phyloP scores from a whole-genome alignment of 2,888 invertebrate genomes.

The Pterostichus madidus region DNA sequence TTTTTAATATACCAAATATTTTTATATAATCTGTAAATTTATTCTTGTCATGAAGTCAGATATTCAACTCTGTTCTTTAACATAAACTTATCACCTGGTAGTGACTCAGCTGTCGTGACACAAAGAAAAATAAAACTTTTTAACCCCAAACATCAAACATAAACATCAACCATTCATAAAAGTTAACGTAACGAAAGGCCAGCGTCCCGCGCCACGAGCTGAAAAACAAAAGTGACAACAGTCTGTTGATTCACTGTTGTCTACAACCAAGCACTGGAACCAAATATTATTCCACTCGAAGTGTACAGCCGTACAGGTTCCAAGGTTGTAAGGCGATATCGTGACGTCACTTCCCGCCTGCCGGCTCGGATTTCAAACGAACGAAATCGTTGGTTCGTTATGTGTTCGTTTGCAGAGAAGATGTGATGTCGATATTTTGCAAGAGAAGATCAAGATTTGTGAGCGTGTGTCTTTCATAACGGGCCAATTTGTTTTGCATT shows the following conservation, averaged over 20 bases:
- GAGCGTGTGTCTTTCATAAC: constrained; percentile 20
- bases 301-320: background rate
- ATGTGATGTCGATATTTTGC: background rate
- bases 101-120: background rate
- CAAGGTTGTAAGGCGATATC: constrained; percentile 9
- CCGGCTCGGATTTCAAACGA: constrained; percentile 14
- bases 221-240: constrained; percentile 35
- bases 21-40: no score
- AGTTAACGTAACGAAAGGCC: background rate
- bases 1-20: no score
- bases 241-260: constrained; percentile 46
- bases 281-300: constrained; percentile 20
- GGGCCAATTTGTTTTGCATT: constrained; percentile 42
- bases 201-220: no score
- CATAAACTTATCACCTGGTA: background rate
- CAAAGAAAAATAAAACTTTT: constrained; percentile 2
- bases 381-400: background rate
- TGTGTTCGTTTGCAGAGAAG: background rate
- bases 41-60: background rate
- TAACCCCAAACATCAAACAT: constrained; percentile 5
- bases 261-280: constrained; percentile 29
- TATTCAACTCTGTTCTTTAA: background rate
- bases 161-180: constrained; percentile 21
- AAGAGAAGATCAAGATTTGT: background rate
- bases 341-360: constrained; percentile 35